Base-by-base conservation (phyloP, 2,797 vertebrate genomes). In the Myotis daubentonii region DNA sequence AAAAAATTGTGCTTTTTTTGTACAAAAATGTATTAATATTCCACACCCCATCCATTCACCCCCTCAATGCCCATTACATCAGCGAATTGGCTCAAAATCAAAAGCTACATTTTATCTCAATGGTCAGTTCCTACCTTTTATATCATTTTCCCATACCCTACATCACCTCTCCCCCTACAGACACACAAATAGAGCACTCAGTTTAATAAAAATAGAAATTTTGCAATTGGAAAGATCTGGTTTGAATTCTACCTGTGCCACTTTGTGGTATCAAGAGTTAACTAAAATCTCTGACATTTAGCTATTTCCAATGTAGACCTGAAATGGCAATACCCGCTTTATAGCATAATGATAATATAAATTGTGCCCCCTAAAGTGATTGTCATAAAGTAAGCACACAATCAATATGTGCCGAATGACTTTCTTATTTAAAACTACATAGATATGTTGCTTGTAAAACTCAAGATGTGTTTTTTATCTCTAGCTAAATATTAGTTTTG, bases 401-500 rank as follows among this genome's bases (percentile, higher is more conserved):
- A 16, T 36, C 22, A 72, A 55, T 70, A 93, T 8, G 2, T 36
- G 91, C 0, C 78, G 20, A 33, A 85, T 85, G 47, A 11, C 60
- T 47, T 87, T 66, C 65, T 89, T 84, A 82, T 19, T 88, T 25
- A 93, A 91, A 94, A 51, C 20, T 44, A 36, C 6, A 62, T 36
- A 68, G 5, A 49, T 57, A 16, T 36, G 4, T 36, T 93, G 12
- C 38, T 91, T 94, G 65, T 41, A 78, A 88, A 92, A 81, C 3
- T 75, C 12, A 33, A 10, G 10, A 49, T 33, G 33, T 15, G 89
- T 66, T 38, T 91, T 92, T 75, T 12, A 49, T 53, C 22, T 89
- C n/a, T 86, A 85, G 66, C 5, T 84, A 87, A 87, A 92, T 75
- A 68, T 41, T 86, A 62, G 11, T 75, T 94, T 94, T 80, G 10